Conservation (phyloP, 2,888 invertebrate species). For the Vanessa cardui region DNA sequence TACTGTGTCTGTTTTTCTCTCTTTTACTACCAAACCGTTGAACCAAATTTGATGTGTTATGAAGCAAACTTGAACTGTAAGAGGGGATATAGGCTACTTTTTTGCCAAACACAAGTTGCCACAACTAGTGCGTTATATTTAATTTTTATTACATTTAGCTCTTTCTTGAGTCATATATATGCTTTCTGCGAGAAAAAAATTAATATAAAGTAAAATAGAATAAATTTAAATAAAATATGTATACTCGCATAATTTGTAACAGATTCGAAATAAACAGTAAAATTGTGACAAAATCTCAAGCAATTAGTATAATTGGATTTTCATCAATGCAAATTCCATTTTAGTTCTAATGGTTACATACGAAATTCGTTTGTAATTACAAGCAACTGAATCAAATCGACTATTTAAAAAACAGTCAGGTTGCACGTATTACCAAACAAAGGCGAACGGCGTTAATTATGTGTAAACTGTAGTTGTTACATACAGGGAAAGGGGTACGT, state of each 20-base stretch:
- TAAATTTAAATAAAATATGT: no score
- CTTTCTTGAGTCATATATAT: no score
- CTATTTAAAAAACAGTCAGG: conserved; percentile 35
- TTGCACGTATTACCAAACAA: conserved; percentile 25
- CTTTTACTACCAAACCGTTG: no score
- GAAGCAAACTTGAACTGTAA: no score
- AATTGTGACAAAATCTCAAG: not conserved
- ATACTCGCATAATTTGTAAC: not conserved
- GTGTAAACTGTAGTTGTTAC: conserved; percentile 34
- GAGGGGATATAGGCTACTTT: no score
- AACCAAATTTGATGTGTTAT: no score
- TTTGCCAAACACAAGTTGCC: no score
- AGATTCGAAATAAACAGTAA: not conserved
- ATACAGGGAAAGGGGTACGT: conserved; percentile 18
- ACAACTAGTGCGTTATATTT: no score
- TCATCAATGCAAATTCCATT: not conserved
- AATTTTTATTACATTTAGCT: no score
- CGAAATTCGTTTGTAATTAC: conserved; percentile 28
- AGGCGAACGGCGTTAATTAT: conserved; percentile 33
- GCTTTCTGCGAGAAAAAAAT: no score
- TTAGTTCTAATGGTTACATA: conserved; percentile 5
- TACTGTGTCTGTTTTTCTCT: no score
- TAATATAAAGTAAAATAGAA: no score
- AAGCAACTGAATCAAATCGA: conserved; percentile 17
- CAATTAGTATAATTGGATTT: not conserved